Evolutionary conservation across 2,888 invertebrate species (phyloP).

Genomic region (Carpatolechia fugitivella): DNA sequence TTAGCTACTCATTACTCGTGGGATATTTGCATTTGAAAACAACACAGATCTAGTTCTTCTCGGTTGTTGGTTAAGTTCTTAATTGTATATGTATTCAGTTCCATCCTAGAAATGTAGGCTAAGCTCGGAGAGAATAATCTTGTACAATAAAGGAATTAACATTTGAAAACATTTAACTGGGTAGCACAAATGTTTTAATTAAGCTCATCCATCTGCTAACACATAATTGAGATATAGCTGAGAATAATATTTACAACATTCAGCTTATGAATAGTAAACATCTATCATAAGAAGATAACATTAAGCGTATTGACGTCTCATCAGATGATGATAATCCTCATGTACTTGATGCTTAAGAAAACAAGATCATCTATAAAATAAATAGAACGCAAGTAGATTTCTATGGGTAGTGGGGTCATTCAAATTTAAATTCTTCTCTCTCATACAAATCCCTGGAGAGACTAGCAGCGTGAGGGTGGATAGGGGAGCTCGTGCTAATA

Average conservation of each 20-base stretch:
- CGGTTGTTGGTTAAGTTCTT: constrained; percentile 28
- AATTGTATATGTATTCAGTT: constrained; percentile 11
- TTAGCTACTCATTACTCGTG: constrained; percentile 60
- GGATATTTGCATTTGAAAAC: constrained; percentile 60
- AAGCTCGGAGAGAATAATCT: background rate
- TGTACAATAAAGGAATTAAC: constrained; percentile 2
- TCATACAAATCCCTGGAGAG: constrained; percentile 53
- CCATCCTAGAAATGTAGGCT: constrained; percentile 7
- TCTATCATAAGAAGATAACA: background rate
- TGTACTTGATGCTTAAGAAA: background rate
- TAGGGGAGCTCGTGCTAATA: constrained; percentile 71
- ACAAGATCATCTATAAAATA: background rate
- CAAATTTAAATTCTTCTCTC: constrained; percentile 77
- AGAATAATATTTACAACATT: background rate
- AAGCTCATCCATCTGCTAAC: too few species aligned
- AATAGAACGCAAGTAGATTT: constrained; percentile 6
- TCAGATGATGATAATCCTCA: background rate
- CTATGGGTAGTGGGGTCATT: constrained; percentile 53
- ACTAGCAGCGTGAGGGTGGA: constrained; percentile 49
- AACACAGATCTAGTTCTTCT: constrained; percentile 36
- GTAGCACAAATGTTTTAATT: too few species aligned
- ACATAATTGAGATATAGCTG: too few species aligned
- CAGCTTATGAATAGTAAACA: background rate
- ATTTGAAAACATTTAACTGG: background rate
- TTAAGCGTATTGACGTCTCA: background rate